Evolutionary conservation across 1,140 invertebrate genomes (phyloP).

Genomic region (Drosophila melanica): DNA sequence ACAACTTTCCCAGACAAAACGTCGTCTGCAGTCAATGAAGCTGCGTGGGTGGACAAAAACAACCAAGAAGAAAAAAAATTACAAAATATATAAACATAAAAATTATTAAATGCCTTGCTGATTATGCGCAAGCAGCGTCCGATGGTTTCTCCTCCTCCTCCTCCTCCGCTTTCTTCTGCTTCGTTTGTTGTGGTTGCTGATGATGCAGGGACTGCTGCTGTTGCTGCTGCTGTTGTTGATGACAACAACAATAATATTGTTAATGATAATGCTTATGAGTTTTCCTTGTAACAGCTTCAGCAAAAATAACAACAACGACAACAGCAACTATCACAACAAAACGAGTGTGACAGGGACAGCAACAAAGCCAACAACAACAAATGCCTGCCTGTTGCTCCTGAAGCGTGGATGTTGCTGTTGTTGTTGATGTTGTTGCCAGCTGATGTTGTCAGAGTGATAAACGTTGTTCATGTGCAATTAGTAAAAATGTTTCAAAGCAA

Average conservation of each 20-base stretch:
- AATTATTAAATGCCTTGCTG: conserved; percentile 81
- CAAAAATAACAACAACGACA: conserved; percentile 33
- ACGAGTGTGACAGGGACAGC: neutral
- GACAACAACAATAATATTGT: conserved; percentile 82
- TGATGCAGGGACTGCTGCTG: conserved; percentile 48
- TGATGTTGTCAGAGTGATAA: conserved; percentile 68
- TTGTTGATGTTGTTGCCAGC: conserved; percentile 35
- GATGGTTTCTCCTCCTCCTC: conserved; percentile 10
- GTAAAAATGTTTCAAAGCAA: conserved; percentile 62
- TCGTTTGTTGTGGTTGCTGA: conserved; percentile 65
- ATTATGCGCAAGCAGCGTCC: conserved; percentile 70
- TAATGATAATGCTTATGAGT: conserved; percentile 82
- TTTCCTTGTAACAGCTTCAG: conserved; percentile 68
- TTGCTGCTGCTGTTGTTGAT: conserved; percentile 52
- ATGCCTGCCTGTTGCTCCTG: conserved; percentile 23
- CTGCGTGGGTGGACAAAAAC: conserved; percentile 65
- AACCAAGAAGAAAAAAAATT: conserved; percentile 53
- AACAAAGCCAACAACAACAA: conserved; percentile 16
- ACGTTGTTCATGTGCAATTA: conserved; percentile 74
- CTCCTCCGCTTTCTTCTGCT: no score
- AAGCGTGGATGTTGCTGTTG: conserved; percentile 25
- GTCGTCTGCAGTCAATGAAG: conserved; percentile 14
- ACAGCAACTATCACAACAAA: conserved; percentile 10
- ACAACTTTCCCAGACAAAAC: conserved; percentile 72
- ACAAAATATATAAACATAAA: conserved; percentile 76